A percentile compares a stretch with the other conserved stretches of the same genome.
Conservation (phyloP, 2,113 vertebrate genomes). For the Tachycineta bicolor region DNA sequence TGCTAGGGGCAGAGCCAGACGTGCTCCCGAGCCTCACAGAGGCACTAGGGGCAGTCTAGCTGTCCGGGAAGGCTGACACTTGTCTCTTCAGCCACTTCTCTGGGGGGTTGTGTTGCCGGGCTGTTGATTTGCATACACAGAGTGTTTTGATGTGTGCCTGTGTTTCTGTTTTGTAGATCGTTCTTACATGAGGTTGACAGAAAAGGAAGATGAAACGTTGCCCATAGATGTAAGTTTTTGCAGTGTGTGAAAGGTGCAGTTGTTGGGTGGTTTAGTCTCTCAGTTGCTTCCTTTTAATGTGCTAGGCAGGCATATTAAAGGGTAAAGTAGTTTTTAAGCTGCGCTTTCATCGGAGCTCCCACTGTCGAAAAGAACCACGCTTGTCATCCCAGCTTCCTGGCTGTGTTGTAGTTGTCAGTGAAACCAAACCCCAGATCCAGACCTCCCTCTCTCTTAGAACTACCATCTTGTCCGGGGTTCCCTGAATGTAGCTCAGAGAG, state of each 20-base stretch:
- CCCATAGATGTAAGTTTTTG: conserved; percentile 90
- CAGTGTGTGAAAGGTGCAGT: neutral
- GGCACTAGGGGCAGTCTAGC: neutral
- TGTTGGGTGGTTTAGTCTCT: neutral
- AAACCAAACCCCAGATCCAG: neutral
- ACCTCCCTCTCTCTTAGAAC: neutral
- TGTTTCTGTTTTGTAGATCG: conserved; percentile 79
- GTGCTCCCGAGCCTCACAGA: neutral
- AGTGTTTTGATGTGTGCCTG: neutral
- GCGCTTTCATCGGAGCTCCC: neutral
- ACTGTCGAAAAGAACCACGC: neutral
- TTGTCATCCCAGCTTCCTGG: accelerated
- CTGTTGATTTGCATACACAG: accelerated
- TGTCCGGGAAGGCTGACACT: neutral
- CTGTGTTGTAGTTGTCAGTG: neutral
- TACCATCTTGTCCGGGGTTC: neutral
- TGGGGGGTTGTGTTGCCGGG: accelerated
- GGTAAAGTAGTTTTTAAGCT: neutral
- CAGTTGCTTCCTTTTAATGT: neutral
- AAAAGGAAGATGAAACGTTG: conserved; percentile 96
- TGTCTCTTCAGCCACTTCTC: accelerated
- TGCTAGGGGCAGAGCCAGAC: neutral
- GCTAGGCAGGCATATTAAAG: neutral
- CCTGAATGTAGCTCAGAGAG: neutral
- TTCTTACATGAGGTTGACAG: conserved; percentile 93